Base-by-base conservation (phyloP, 2,888 invertebrate genomes). In the Colletes collaris region DNA sequence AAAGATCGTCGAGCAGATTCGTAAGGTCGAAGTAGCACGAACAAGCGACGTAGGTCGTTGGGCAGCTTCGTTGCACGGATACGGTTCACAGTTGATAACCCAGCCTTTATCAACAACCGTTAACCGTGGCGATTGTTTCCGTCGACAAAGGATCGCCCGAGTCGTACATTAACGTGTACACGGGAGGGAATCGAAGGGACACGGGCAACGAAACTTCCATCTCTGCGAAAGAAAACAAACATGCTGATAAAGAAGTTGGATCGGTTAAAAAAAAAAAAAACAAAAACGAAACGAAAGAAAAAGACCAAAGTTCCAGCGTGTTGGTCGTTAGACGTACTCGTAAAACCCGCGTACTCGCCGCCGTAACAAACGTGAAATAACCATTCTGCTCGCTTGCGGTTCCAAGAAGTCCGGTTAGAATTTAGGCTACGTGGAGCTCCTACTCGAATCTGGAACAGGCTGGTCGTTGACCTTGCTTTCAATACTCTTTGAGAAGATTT, bases 361-460 rank as follows among this genome's bases (percentile, higher is more conserved):
- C 65, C 74, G 79, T 81, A 78, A 76, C 58, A 53, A 85, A 75
- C 64, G 75, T 68, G 78, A 82, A 82, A 80, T 66, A 82, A 71
- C 79, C 79, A 86, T 81, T 82, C 82, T 74, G 73, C 60, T 77
- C 60, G 81, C 72, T 83, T 77, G 86, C 79, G 84, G 83, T 86
- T 81, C 81, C 81, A 83, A 86, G 74, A 84, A 89, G 88, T 90
- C 91, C 90, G 90, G 91, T 90, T 92, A 92, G 91, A 91, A 92
- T 92, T 92, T 92, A 91, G 92, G 92, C 92, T 92, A 91, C 90
- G 89, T 91, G 89, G 90, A 91, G 90, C 87, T 89, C 89, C 89
- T 88, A 86, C 88, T 89, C 87, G 91, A 92, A 92, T 92, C 91
- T 91, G 92, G 92, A 92, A 92, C 92, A 86, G 85, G 85, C 86